Evolutionary conservation across 2,113 vertebrate species (phyloP).

Genomic region (Poeciliopsis retropinna): DNA sequence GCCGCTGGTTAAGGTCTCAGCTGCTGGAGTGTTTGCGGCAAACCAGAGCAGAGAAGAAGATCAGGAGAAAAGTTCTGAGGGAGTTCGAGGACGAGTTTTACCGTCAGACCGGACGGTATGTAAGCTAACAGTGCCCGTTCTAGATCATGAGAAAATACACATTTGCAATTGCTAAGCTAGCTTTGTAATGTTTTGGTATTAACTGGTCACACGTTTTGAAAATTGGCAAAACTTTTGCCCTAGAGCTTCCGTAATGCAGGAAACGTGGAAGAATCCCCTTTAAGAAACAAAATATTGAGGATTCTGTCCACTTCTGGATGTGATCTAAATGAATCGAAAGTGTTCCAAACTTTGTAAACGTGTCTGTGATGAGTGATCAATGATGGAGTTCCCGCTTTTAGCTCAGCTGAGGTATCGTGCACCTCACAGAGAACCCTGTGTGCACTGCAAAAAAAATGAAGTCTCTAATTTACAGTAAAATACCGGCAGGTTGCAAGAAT

Average conservation of each 20-base stretch:
- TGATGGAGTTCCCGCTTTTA: too few species aligned
- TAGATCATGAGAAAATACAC: background rate
- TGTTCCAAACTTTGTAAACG: too few species aligned
- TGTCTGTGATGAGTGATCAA: background rate
- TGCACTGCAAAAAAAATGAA: background rate
- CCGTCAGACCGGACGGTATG: constrained; percentile 93
- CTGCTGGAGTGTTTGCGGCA: constrained; percentile 90
- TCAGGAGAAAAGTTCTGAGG: constrained; percentile 87
- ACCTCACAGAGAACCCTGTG: too few species aligned
- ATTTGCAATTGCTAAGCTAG: background rate
- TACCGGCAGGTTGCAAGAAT: too few species aligned
- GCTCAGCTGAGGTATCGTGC: too few species aligned
- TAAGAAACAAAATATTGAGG: background rate
- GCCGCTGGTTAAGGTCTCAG: constrained; percentile 81
- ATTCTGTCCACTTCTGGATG: background rate
- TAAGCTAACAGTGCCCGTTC: background rate
- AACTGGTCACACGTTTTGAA: background rate
- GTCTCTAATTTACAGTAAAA: background rate
- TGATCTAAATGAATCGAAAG: background rate
- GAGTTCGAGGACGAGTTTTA: constrained; percentile 95
- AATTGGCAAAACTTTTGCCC: too few species aligned
- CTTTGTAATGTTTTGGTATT: background rate
- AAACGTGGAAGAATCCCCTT: background rate
- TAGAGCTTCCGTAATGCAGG: too few species aligned
- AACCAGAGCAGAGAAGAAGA: constrained; percentile 91